Evolutionary conservation across 2,888 invertebrate genomes (phyloP), one percentile per base, ranked within the genome.

Genomic region (Choreutis nemorana): DNA sequence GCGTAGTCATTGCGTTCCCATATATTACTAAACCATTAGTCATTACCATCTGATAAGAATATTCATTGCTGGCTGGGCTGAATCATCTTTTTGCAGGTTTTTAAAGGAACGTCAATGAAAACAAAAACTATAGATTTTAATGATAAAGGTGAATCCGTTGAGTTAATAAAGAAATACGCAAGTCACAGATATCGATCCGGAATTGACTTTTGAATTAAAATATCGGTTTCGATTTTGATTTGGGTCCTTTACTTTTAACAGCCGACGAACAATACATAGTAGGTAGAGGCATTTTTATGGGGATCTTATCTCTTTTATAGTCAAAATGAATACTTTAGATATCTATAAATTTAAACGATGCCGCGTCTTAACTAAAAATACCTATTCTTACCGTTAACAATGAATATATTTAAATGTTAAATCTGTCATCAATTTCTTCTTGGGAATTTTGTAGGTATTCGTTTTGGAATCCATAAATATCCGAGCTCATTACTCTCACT

Each of bases 21-120:
- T 56, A 47, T 46, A 50, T 35, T 35, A 32, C 35, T 11, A 31
- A 21, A 31, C 39, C 38, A 42, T 63, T 61, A 63, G 49, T 63
- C 61, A 60, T 55, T 45, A 44, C 35, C 30, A 62, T 61, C 61
- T 45, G 65, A 65, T 66, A 62, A 55, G 40, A 36, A 28, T 27
- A 32, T 45, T 45, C 50, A 48, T 44, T 50, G 48, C 41, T 37
- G 30, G 30, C 49, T 53, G 58, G 59, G 56, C 39, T 61, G 61
- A 63, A 54, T 47, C 36, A 47, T 48, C 51, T 56, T 62, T 65
- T 63, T 59, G 59, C 62, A 56, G 57, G 46, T 47, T 42, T 50
- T 44, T 45, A 9, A 37, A 34, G 29, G 29, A 29, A 28, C 29
- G 24, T 30, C 26, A 30, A 15, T 31, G 37, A 33, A 36, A 44